These are phyloP conservation scores for Troides aeacus DNA, from an alignment of 2,888 invertebrate species.

Conservation along the genomic window DNA sequence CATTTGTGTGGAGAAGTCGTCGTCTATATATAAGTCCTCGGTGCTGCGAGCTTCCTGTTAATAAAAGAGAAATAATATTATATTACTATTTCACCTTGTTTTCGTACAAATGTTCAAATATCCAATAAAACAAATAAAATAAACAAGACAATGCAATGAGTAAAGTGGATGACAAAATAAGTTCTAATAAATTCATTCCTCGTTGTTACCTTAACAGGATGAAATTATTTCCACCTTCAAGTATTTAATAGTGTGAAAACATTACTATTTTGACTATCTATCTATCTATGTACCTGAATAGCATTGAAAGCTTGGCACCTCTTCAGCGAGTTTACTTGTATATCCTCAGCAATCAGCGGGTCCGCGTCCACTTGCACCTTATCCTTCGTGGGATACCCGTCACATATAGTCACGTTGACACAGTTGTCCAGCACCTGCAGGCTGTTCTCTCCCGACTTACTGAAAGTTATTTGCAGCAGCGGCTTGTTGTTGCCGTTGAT, in stretches of 20 bases:
- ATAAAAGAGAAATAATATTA: slow-evolving; percentile 1
- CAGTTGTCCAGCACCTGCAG: slow-evolving; percentile 68
- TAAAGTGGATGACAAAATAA: too few relatives aligned
- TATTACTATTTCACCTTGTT: too few relatives aligned
- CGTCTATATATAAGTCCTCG: slow-evolving; percentile 79
- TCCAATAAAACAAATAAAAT: neutral
- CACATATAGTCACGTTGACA: slow-evolving; percentile 68
- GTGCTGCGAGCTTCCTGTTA: slow-evolving; percentile 75
- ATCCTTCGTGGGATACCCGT: slow-evolving; percentile 46
- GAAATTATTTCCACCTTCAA: too few relatives aligned
- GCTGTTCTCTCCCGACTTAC: slow-evolving; percentile 63
- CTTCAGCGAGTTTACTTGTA: slow-evolving; percentile 61
- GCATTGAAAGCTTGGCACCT: slow-evolving; percentile 76
- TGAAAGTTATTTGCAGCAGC: slow-evolving; percentile 66
- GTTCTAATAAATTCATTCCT: too few relatives aligned
- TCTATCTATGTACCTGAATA: slow-evolving; percentile 58
- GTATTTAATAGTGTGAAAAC: neutral
- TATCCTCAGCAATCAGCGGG: slow-evolving; percentile 53
- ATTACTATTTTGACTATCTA: neutral
- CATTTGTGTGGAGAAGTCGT: slow-evolving; percentile 73
- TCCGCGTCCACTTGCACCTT: slow-evolving; percentile 55
- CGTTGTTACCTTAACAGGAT: too few relatives aligned
- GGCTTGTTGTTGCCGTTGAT: slow-evolving; percentile 74
- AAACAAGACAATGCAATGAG: too few relatives aligned
- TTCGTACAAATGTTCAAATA: too few relatives aligned